Base-by-base conservation (phyloP, 2,113 vertebrate genomes). In the Salvator merianae region DNA sequence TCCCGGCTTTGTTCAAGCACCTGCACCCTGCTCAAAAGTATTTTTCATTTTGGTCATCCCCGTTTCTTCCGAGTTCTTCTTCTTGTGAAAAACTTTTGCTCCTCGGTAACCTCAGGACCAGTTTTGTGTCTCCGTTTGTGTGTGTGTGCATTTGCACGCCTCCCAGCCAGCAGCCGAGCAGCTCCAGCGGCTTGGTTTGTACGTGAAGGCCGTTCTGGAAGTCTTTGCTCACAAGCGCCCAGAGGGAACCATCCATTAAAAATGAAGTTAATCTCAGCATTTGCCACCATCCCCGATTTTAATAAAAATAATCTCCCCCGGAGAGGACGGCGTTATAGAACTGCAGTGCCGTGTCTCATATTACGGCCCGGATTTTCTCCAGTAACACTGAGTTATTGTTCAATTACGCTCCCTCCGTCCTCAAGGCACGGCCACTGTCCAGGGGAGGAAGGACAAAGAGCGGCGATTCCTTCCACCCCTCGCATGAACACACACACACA, bases 261-360 rank as follows among this genome's bases (percentile, higher is more conserved):
- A 86, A 87, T 5, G 74, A 87, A 82, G 84, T 79, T 83, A 86
- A 90, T 87, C 92, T 82, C 79, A 78, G 74, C 82, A 53, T 82
- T 87, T 86, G 81, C 90, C 89, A 88, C 79, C 91, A 90, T 78
- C 74, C 68, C 86, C 79, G 83, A 90, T 82, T 89, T 88, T 86
- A 93, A 90, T 90, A 87, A 84, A 89, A 89, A 86, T 83, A 77
- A 86, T 78, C 88, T 91, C 85, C 89, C 89, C 85, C 72, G 90
- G 88, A 86, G 86, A 85, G 13, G 85, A 74, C 72, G 69, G 81
- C 69, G 78, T 85, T 78, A 78, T 73, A 76, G 86, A 90, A 77
- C 85, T 79, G 66, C 83, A 81, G 38, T 28, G 68, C 72, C 8
- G 63, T 84, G 55, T 20, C 65, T 77, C 84, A 40, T 9, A 79